A percentile compares a stretch with the other conserved stretches of the same genome.
phyloP scores from a whole-genome alignment of 2,797 vertebrate genomes.

The Poecilia gillii region DNA sequence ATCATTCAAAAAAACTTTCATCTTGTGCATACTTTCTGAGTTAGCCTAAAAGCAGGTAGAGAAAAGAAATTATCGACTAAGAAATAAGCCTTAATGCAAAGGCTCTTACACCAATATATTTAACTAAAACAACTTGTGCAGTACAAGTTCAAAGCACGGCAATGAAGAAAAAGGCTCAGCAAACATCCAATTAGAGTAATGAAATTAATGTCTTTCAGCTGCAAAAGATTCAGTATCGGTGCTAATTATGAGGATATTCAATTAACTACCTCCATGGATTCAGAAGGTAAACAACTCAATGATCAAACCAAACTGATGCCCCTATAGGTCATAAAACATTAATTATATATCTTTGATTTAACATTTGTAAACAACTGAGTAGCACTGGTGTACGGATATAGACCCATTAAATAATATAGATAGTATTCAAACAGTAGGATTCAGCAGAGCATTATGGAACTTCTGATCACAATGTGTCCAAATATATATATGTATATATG shows the following conservation, averaged over 20 bases:
- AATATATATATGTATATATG: background rate
- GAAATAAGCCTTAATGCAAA: background rate
- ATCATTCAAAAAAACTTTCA: background rate
- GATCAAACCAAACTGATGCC: conserved; percentile 8
- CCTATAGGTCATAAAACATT: conserved; percentile 6
- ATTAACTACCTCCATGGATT: conserved; percentile 14
- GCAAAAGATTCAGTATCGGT: conserved; percentile 5
- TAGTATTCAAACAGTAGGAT: background rate
- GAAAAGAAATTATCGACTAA: background rate
- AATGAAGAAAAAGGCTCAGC: background rate
- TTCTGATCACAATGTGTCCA: background rate
- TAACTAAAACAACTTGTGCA: background rate
- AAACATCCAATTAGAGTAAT: conserved; percentile 24
- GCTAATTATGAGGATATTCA: conserved; percentile 18
- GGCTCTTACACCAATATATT: background rate
- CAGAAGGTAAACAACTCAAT: background rate
- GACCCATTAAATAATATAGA: background rate
- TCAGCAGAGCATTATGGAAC: background rate
- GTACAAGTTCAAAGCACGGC: background rate
- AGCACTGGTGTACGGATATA: background rate
- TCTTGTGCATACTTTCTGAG: background rate
- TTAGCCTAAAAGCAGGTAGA: background rate
- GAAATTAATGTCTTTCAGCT: conserved; percentile 24
- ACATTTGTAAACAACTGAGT: background rate
- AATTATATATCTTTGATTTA: background rate